Evolutionary conservation across 1,140 invertebrate genomes (phyloP).

Genomic region (Cotesia chilonis): DNA sequence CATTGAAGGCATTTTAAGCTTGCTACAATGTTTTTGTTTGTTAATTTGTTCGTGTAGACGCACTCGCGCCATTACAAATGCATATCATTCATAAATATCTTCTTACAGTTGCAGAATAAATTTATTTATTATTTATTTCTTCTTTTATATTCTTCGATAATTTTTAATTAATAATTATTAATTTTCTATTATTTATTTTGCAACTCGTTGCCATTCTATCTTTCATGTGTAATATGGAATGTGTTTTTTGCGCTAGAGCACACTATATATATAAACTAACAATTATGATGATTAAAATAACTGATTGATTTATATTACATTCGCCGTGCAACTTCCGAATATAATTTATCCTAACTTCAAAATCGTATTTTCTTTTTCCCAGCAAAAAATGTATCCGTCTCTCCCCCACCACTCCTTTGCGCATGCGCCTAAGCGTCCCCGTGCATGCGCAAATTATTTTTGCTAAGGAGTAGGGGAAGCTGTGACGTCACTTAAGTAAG

Average conservation of each 20-base stretch:
- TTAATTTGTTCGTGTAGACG: constrained; percentile 7
- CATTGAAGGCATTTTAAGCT: constrained; percentile 46
- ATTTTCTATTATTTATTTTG: no score
- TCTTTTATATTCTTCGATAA: constrained; percentile 10
- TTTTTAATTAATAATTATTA: no score
- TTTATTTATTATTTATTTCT: constrained; percentile 3
- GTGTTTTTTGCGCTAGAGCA: constrained; percentile 31
- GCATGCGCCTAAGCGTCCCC: no score
- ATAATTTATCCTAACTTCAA: neutral
- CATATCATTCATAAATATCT: neutral
- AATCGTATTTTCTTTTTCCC: no score
- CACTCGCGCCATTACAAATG: no score
- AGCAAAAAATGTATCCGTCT: no score
- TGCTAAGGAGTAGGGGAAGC: no score
- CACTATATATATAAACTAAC: constrained; percentile 50
- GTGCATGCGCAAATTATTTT: no score
- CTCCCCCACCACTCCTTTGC: no score
- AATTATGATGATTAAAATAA: constrained; percentile 52
- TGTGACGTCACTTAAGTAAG: no score
- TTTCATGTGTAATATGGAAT: constrained; percentile 44
- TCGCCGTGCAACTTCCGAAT: constrained; percentile 29
- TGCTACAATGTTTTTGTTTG: constrained; percentile 33
- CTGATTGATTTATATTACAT: constrained; percentile 49
- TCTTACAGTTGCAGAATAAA: no score
- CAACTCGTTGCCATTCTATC: no score